These are phyloP conservation scores for Motacilla alba DNA, from an alignment of 2,113 vertebrate genomes.

Conservation along the genomic window DNA sequence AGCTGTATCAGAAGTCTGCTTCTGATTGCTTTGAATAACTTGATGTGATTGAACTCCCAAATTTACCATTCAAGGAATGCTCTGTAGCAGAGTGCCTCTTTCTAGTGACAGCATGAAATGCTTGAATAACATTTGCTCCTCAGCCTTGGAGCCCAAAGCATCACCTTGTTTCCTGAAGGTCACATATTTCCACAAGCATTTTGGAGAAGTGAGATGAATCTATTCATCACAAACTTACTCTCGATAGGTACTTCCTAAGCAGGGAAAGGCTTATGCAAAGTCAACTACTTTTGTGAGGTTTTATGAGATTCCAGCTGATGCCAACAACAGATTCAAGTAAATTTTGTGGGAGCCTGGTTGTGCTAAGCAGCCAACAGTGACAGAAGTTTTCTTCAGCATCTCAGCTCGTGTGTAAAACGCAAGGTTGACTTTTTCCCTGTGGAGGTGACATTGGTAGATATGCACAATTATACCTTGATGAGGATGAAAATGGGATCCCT, in stretches of 20 bases:
- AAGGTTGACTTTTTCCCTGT: fast-evolving
- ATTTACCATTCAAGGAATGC: not conserved
- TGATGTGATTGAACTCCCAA: not conserved
- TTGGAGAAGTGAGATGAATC: not conserved
- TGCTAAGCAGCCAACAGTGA: not conserved
- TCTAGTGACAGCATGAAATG: not conserved
- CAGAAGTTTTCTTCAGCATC: not conserved
- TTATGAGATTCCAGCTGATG: not conserved
- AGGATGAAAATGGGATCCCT: not conserved
- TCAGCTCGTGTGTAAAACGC: not conserved
- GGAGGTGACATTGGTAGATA: not conserved
- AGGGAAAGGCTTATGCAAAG: not conserved
- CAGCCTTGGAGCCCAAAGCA: not conserved
- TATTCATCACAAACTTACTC: not conserved
- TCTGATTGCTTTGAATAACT: not conserved
- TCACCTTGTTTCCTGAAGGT: not conserved
- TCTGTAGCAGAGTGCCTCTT: not conserved
- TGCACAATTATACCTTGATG: not conserved
- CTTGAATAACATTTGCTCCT: not conserved
- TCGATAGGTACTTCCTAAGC: not conserved
- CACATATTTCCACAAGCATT: not conserved
- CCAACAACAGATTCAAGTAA: not conserved
- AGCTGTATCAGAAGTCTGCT: not conserved
- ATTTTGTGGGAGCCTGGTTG: not conserved
- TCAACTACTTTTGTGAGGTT: not conserved